Evolutionary conservation across 2,888 invertebrate genomes (phyloP).

Genomic region (Ormyrus thymus): DNA sequence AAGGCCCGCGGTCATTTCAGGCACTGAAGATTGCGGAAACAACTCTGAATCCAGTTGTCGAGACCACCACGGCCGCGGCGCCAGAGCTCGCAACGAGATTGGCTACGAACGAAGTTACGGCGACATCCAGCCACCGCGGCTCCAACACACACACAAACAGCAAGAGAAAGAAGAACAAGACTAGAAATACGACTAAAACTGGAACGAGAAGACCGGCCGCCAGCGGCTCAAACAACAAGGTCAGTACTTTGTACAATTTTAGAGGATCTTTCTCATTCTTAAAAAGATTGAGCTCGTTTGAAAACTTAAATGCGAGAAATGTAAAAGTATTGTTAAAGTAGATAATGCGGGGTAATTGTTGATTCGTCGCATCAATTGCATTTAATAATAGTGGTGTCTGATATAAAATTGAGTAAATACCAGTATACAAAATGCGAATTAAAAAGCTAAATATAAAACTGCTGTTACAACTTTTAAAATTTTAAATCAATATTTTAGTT

Average conservation of each 20-base stretch:
- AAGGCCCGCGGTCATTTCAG: conserved; percentile 43
- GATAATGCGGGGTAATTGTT: too few species aligned
- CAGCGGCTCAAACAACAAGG: conserved; percentile 25
- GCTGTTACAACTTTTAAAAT: too few species aligned
- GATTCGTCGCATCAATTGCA: too few species aligned
- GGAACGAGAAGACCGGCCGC: conserved; percentile 13
- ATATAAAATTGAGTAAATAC: too few species aligned
- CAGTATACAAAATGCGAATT: too few species aligned
- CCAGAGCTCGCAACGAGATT: conserved; percentile 48
- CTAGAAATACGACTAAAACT: conserved; percentile 49
- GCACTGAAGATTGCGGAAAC: conserved; percentile 12
- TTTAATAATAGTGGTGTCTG: too few species aligned
- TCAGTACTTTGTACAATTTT: neutral
- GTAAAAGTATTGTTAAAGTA: too few species aligned
- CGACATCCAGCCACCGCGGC: conserved; percentile 43
- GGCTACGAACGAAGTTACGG: conserved; percentile 48
- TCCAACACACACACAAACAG: conserved; percentile 18
- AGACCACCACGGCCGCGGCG: neutral
- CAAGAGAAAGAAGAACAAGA: conserved; percentile 60
- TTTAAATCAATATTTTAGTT: too few species aligned
- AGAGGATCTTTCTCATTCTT: too few species aligned
- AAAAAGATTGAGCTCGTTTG: too few species aligned
- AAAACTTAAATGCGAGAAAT: too few species aligned
- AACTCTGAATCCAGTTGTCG: neutral
- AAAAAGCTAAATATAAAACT: too few species aligned